Evolutionary conservation across 37 sponge, comb jelly and placozoan species (phyloP).

Genomic region (Halisarca cf. caerulea): DNA sequence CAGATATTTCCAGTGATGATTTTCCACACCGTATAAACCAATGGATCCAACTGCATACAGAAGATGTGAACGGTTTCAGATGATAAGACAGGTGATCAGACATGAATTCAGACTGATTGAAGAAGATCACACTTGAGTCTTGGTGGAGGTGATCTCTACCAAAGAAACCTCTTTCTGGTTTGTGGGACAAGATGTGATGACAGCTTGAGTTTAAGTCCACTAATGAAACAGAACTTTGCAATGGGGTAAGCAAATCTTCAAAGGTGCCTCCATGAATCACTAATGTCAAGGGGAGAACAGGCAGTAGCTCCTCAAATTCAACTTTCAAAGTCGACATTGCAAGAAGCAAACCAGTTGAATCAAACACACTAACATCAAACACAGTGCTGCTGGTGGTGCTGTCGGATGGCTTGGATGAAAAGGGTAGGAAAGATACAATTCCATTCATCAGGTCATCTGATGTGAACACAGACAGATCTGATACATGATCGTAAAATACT

Average conservation of each 20-base stretch:
- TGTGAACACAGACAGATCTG: background rate
- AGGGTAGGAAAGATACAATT: background rate
- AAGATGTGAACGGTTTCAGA: too few relatives aligned
- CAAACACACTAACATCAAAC: background rate
- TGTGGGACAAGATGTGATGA: background rate
- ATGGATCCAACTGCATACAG: background rate
- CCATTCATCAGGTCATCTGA: background rate
- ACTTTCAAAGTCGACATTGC: background rate
- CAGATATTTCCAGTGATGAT: background rate
- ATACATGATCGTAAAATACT: background rate
- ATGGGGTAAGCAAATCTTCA: background rate
- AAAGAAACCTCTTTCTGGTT: background rate
- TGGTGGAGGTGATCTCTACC: background rate
- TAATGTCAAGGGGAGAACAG: background rate
- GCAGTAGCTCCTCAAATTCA: background rate
- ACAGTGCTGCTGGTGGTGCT: too few relatives aligned
- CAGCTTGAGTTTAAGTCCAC: background rate
- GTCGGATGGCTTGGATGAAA: too few relatives aligned
- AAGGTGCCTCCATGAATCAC: background rate
- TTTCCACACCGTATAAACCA: background rate
- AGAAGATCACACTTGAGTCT: too few relatives aligned
- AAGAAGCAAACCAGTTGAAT: background rate
- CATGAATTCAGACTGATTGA: background rate
- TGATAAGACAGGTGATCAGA: background rate
- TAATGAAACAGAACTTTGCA: background rate